Base-by-base conservation (phyloP, 2,888 invertebrate species). In the Cabera pusaria region DNA sequence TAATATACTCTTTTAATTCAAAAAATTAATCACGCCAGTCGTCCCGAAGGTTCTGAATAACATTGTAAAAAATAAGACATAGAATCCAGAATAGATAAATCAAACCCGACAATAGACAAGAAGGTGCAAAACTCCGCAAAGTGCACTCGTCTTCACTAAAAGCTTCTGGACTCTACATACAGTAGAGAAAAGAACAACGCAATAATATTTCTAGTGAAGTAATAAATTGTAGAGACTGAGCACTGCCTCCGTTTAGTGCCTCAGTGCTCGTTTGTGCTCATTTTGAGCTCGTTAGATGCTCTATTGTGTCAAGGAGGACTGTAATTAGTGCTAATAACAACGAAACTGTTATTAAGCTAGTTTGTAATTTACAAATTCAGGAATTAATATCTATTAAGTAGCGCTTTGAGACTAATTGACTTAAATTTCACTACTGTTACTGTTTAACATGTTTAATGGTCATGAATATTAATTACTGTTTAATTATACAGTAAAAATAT, bases 201-300 rank as follows among this genome's bases (percentile, higher is more conserved):
- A 25, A 23, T 18, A 32, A 32, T 23, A 16, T 14, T 5, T 28
- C 35, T 28, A 7, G 17, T 19, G 5, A 19, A 27, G 32, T 26
- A 33, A 39, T 40, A 40, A 36, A 28, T 36, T 20, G 24, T 12
- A 7, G 9, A 23, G 35, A 21, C 19, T 11, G 11, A 20, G 31
- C 5, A 24, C 21, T 19, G 29, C 10, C 26, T 27, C 18, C 24
- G 11, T 26, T 29, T 33, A 31, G 31, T 11, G 39, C 9, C 7
- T 24, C 25, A 27, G 31, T 26, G 31, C 38, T 28, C 31, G 7
- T 39, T 39, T 28, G 33, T 19, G 33, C 39, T 24, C 20, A 26
- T 36, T 31, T 35, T 5, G 29, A 18, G 27, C 38, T 44, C 39
- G 26, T 39, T 37, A 28, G 31, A 27, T 25, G 24, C 21, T 22